Percentiles rank a stretch among this genome's conserved stretches.
These are phyloP conservation scores for Drosophila ironensis DNA, from an alignment of 1,140 invertebrate genomes.

Conservation along the genomic window DNA sequence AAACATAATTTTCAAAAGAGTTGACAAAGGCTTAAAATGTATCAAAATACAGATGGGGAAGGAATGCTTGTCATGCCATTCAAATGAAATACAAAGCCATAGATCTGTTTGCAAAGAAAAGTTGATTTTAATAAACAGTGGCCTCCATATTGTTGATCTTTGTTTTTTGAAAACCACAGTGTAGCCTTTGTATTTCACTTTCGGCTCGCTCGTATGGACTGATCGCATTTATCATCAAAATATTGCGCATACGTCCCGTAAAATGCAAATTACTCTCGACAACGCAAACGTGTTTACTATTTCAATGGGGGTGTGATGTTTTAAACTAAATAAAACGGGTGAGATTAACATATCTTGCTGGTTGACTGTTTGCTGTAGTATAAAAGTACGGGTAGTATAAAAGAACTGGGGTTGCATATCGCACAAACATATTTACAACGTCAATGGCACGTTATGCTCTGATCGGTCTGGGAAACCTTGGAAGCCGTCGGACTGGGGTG, in stretches of 20 bases:
- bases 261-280: constrained; percentile 9
- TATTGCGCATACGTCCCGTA: constrained; percentile 26
- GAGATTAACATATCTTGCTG: constrained; percentile 23
- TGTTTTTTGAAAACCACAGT: not conserved
- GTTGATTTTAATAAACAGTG: not conserved
- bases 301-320: constrained; percentile 22
- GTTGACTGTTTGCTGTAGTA: constrained; percentile 43
- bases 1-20: constrained; percentile 25
- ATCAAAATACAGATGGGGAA: constrained; percentile 10
- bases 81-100: constrained; percentile 36
- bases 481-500: constrained; percentile 47
- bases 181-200: constrained; percentile 16
- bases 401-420: constrained; percentile 68
- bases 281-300: constrained; percentile 28
- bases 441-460: constrained; percentile 40
- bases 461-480: constrained; percentile 1
- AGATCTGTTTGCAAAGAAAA: not conserved
- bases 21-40: constrained; percentile 4
- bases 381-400: constrained; percentile 31
- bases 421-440: constrained; percentile 80
- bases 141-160: not conserved
- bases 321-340: constrained; percentile 25
- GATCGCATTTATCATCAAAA: not conserved
- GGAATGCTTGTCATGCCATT: constrained; percentile 18
- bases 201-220: not conserved